Base-by-base conservation (phyloP, 2,888 invertebrate genomes). In the Drosophila subsilvestris region DNA sequence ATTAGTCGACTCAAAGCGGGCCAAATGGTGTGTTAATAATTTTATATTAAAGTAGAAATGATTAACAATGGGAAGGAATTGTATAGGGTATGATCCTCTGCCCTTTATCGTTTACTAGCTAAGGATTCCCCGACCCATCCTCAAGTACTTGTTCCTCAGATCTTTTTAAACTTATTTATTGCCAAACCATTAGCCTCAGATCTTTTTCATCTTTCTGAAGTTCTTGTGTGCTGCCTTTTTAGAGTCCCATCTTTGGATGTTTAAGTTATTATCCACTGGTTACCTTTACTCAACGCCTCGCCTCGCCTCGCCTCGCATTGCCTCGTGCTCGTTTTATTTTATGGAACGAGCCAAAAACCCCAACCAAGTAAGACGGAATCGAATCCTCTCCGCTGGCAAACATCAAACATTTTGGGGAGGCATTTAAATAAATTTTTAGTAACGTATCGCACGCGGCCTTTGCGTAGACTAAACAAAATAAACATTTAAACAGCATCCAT, bases 381-480 rank as follows among this genome's bases (percentile, higher is more conserved):
- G 50, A 54, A 57, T 65, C 65, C 56, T 50, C 79, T 70, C 32
- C 65, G 66, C 54, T 48, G 18, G 61, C 79, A 75, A 76, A 83
- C 87, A 83, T 83, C 83, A 84, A 83, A 87, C 85, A 87, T 85
- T 81, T 70, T 4, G 22, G 22, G 45, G 50, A 65, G 72, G 82
- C 75, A 87, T 83, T 85, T 65, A 81, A 81, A 87, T 87, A 85
- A 81, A 85, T 87, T 84, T 84, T 81, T 80, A 72, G 53, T 70
- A 63, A 43, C 6, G 42, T 10, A 68, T 76, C 63, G 55, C 79
- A 79, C 63, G 55, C 79, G 85, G 86, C 82, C 86, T 83, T 85
- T 83, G 85, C 69, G 83, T 87, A 84, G 85, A 84, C 83, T 84
- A 84, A 84, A 84, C 83, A 87, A 87, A 84, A 84, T 84, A 84